phyloP scores from a whole-genome alignment of 2,797 vertebrate species.

The Arrhamphus sclerolepis region DNA sequence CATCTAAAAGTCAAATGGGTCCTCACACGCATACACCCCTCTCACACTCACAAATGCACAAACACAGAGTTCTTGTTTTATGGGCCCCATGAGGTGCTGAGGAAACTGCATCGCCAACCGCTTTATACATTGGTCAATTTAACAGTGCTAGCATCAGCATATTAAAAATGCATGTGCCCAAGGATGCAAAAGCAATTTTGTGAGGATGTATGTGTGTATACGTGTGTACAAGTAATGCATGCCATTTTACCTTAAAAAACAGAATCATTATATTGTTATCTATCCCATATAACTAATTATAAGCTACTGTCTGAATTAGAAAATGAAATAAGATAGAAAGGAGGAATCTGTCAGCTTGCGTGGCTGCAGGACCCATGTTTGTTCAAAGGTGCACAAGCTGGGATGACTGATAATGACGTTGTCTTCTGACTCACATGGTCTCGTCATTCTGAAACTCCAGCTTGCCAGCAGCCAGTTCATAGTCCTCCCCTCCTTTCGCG shows the following conservation, averaged over 20 bases:
- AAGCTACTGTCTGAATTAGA: background rate
- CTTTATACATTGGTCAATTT: conserved; percentile 72
- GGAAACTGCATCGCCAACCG: conserved; percentile 61
- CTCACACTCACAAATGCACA: conserved; percentile 10
- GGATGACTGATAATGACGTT: too few species aligned
- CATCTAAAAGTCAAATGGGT: conserved; percentile 12
- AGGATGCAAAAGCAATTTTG: conserved; percentile 40
- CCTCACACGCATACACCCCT: background rate
- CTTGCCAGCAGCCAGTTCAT: conserved; percentile 81
- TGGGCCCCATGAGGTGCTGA: conserved; percentile 43
- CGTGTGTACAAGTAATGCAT: conserved; percentile 24
- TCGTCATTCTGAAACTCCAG: conserved; percentile 89
- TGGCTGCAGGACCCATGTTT: too few species aligned
- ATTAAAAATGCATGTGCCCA: conserved; percentile 69
- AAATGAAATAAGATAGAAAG: conserved; percentile 9
- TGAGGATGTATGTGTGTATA: conserved; percentile 2
- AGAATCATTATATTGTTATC: conserved; percentile 32
- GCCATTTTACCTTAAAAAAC: conserved; percentile 22
- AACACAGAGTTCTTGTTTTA: conserved; percentile 37
- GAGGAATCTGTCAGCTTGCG: background rate
- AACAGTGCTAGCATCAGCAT: conserved; percentile 68
- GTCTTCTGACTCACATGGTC: conserved; percentile 82
- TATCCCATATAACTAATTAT: background rate
- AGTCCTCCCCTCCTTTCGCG: conserved; percentile 84
- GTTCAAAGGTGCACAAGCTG: too few species aligned